These are phyloP conservation scores for Podotricha telesiphe DNA, from an alignment of 2,888 invertebrate species.

Conservation along the genomic window DNA sequence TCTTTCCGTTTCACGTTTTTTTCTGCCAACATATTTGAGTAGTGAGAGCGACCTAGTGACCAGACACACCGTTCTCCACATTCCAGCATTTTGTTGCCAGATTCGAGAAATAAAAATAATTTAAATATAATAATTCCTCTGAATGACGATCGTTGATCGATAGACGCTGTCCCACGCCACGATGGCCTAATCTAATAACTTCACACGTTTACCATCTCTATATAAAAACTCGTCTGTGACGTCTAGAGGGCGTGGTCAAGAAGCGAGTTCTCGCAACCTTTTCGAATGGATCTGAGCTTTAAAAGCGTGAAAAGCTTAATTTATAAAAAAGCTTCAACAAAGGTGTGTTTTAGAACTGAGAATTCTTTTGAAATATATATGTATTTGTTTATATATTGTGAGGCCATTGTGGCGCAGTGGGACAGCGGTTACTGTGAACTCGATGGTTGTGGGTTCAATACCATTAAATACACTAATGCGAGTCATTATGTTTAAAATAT, in stretches of 20 bases:
- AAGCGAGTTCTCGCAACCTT: constrained; percentile 47
- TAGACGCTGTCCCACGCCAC: no score
- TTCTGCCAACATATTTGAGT: no score
- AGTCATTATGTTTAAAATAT: no score
- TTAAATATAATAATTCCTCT: no score
- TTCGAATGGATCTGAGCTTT: constrained; percentile 51
- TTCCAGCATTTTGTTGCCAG: no score
- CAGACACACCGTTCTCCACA: no score
- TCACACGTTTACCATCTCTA: neutral
- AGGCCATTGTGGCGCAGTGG: neutral
- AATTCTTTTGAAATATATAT: constrained; percentile 19
- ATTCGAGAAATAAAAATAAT: no score
- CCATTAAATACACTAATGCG: no score
- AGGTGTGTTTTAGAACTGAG: constrained; percentile 18
- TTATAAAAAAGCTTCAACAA: constrained; percentile 16
- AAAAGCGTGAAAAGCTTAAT: constrained; percentile 49
- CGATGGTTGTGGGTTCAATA: neutral
- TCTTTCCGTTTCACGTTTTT: no score
- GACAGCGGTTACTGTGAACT: neutral
- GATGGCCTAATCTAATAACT: no score
- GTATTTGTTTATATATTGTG: neutral
- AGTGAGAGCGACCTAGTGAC: no score
- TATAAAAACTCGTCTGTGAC: constrained; percentile 24
- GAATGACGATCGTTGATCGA: no score
- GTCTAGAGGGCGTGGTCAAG: constrained; percentile 46